These are phyloP conservation scores for Oophaga sylvatica DNA, from an alignment of 2,797 vertebrate species.

Conservation along the genomic window DNA sequence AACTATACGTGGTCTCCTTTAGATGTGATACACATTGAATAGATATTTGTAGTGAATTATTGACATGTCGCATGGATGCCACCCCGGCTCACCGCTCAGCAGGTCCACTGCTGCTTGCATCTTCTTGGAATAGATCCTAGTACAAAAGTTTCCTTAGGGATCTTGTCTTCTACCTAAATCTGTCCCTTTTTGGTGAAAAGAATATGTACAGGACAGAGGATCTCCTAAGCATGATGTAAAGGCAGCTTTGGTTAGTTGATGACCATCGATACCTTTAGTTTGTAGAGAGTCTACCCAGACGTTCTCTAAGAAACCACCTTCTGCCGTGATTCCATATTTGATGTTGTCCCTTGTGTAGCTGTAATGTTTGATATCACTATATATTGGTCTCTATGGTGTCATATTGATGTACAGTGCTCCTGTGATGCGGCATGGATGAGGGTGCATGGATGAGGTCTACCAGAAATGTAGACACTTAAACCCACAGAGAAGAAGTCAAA, in stretches of 20 bases:
- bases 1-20: not conserved
- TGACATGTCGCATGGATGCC: not conserved
- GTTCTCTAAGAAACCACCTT: not conserved
- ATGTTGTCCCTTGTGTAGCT: not conserved
- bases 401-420: conserved; percentile 5
- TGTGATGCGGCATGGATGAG: not conserved
- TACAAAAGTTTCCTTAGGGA: not conserved
- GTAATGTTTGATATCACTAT: not conserved
- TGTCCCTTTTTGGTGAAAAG: not conserved
- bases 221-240: not conserved
- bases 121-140: not conserved
- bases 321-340: not conserved
- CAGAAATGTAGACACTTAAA: not conserved
- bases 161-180: not conserved
- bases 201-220: not conserved
- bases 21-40: not conserved
- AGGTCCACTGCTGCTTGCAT: not conserved
- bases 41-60: not conserved
- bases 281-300: not conserved
- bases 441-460: not conserved
- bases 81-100: not conserved
- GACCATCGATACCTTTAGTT: not conserved
- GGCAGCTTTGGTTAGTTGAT: not conserved
- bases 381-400: not conserved
- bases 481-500: no score